These are phyloP conservation scores for Percopsis transmontana DNA, from an alignment of 2,113 vertebrate genomes.

Conservation along the genomic window DNA sequence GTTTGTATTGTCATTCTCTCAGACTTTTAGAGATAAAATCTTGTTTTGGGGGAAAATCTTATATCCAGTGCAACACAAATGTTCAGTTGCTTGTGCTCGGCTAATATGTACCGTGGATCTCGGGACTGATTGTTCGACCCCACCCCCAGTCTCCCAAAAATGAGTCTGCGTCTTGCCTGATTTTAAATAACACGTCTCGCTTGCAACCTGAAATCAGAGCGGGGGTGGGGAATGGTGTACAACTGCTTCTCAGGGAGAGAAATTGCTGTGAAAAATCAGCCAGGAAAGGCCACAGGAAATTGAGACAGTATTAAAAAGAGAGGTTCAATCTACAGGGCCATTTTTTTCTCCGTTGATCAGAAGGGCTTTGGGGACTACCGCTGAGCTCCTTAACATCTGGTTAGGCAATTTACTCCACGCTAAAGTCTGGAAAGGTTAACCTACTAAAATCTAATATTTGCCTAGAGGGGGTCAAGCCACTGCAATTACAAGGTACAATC, in stretches of 20 bases:
- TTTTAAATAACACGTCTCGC: constrained; percentile 62
- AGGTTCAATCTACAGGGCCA: constrained; percentile 59
- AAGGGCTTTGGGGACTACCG: constrained; percentile 59
- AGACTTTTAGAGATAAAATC: too few species aligned
- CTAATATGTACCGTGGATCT: constrained; percentile 67
- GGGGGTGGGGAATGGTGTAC: constrained; percentile 45
- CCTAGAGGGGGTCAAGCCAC: constrained; percentile 79
- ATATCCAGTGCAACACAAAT: background rate
- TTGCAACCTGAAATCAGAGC: constrained; percentile 51
- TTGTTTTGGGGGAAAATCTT: too few species aligned
- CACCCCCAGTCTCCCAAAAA: background rate
- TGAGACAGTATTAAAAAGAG: constrained; percentile 64
- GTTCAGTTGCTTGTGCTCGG: constrained; percentile 19
- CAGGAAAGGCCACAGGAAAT: constrained; percentile 58
- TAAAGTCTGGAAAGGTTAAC: constrained; percentile 81
- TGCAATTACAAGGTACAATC: constrained; percentile 82
- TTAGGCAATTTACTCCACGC: constrained; percentile 72
- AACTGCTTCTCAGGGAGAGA: constrained; percentile 26
- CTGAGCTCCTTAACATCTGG: constrained; percentile 78
- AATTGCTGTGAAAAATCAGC: constrained; percentile 63
- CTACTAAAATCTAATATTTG: constrained; percentile 82
- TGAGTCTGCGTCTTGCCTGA: constrained; percentile 56
- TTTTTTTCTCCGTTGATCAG: constrained; percentile 66
- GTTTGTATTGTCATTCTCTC: too few species aligned
- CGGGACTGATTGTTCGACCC: constrained; percentile 53